Evolutionary conservation across 2,888 invertebrate genomes (phyloP).

Genomic region (Spilarctia lutea): DNA sequence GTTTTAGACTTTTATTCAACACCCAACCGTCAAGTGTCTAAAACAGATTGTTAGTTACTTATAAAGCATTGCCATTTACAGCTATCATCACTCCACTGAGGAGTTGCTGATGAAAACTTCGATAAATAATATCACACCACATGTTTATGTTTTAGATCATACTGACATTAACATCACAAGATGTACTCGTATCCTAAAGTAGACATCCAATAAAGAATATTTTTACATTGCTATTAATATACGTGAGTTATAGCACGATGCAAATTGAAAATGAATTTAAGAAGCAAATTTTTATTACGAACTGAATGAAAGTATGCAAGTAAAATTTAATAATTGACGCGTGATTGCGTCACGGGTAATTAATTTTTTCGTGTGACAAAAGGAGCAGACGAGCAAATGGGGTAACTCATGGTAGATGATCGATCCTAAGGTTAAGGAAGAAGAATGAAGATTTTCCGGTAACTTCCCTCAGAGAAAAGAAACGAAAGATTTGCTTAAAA

Average conservation of each 20-base stretch:
- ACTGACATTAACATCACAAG: conserved; percentile 1
- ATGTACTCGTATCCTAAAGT: neutral
- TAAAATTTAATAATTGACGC: too few relatives aligned
- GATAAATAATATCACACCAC: neutral
- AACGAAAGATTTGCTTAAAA: too few relatives aligned
- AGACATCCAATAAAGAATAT: neutral
- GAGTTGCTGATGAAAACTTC: conserved; percentile 15
- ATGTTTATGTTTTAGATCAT: neutral
- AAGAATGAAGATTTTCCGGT: too few relatives aligned
- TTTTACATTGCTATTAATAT: neutral
- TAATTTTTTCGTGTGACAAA: too few relatives aligned
- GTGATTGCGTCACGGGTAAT: too few relatives aligned
- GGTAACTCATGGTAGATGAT: too few relatives aligned
- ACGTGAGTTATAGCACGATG: neutral
- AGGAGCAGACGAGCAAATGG: too few relatives aligned
- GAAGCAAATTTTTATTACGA: too few relatives aligned
- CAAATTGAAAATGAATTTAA: neutral
- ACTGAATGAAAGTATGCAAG: too few relatives aligned
- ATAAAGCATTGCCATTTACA: neutral
- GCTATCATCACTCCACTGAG: conserved; percentile 3
- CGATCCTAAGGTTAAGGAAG: too few relatives aligned
- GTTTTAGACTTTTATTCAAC: neutral
- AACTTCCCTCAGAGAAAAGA: too few relatives aligned
- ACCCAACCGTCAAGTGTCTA: neutral
- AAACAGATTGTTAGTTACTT: neutral